phyloP scores from a whole-genome alignment of 2,797 vertebrate species.

The Enoplosus armatus region DNA sequence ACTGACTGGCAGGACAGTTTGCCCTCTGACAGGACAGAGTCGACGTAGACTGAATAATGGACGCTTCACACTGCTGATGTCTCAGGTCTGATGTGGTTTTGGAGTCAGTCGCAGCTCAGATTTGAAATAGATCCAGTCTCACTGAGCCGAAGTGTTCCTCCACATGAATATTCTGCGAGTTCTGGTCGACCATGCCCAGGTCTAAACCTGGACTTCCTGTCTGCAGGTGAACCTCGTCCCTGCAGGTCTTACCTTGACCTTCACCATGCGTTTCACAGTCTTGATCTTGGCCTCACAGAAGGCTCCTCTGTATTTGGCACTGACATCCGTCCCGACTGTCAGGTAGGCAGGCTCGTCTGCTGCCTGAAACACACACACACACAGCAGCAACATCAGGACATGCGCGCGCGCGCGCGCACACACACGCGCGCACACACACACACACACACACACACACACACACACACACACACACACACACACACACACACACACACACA shows the following conservation, averaged over 20 bases:
- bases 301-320: conserved; percentile 98
- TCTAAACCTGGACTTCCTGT: neutral
- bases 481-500: too few species aligned
- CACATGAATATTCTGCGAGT: too few species aligned
- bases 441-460: too few species aligned
- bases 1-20: neutral
- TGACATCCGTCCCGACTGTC: conserved; percentile 98
- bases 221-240: too few species aligned
- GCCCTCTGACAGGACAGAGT: neutral
- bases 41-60: neutral
- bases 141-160: too few species aligned
- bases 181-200: neutral
- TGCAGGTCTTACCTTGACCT: conserved; percentile 92
- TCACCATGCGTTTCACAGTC: conserved; percentile 97
- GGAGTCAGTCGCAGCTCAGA: too few species aligned
- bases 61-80: neutral
- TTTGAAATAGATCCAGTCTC: too few species aligned
- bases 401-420: too few species aligned
- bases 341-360: conserved; percentile 99
- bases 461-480: too few species aligned
- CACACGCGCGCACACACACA: too few species aligned
- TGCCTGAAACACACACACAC: conserved; percentile 86
- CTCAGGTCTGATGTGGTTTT: too few species aligned
- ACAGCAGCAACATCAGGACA: too few species aligned
- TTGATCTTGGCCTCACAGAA: conserved; percentile 99